These are phyloP conservation scores for Camponotus vicinus DNA, from an alignment of 1,140 invertebrate genomes.

Conservation along the genomic window DNA sequence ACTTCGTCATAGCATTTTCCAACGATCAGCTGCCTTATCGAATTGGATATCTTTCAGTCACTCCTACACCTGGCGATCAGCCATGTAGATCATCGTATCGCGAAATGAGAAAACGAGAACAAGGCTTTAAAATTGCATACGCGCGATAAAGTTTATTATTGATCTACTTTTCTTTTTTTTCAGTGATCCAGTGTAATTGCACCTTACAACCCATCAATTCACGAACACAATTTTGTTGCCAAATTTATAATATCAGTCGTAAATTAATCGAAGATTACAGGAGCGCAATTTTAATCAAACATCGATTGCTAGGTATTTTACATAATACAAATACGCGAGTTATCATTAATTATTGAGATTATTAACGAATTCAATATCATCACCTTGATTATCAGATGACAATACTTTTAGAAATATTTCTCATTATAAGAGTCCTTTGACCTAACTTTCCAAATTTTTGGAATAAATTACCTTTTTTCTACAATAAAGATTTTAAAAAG, in stretches of 20 bases:
- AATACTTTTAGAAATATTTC: neutral
- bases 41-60: constrained; percentile 77
- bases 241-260: neutral
- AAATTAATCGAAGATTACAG: neutral
- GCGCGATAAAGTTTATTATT: constrained; percentile 3
- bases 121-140: constrained; percentile 8
- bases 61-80: constrained; percentile 79
- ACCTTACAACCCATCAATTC: neutral
- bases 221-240: no score
- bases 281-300: neutral
- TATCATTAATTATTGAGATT: neutral
- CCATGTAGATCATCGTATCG: constrained; percentile 15
- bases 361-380: neutral
- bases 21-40: constrained; percentile 73
- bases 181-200: neutral
- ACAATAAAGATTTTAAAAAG: no score
- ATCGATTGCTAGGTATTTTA: neutral
- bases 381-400: neutral
- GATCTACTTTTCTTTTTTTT: neutral
- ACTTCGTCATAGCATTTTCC: constrained; percentile 74
- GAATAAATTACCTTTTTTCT: no score
- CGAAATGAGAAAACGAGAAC: constrained; percentile 46
- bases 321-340: neutral
- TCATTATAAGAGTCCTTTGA: no score
- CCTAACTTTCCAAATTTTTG: no score